These are phyloP conservation scores for Kryphioiulus occultus DNA, from an alignment of 2,888 invertebrate species.

Conservation along the genomic window DNA sequence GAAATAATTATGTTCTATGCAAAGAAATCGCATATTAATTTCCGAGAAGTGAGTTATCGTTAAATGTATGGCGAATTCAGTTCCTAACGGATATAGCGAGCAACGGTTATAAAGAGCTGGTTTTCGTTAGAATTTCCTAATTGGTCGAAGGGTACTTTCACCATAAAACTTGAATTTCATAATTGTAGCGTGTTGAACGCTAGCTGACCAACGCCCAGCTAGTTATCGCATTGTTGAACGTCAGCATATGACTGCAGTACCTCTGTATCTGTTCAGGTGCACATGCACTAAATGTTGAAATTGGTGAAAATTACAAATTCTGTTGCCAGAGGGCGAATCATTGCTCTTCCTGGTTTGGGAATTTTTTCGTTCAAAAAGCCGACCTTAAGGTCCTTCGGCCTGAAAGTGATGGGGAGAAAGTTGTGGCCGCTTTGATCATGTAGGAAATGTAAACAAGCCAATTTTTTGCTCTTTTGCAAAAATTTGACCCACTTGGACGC, in stretches of 20 bases:
- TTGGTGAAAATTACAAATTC: background rate
- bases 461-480: background rate
- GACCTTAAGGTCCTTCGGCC: background rate
- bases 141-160: background rate
- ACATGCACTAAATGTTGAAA: background rate
- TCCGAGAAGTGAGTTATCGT: too few relatives aligned
- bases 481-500: background rate
- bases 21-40: too few relatives aligned
- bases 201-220: background rate
- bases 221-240: background rate
- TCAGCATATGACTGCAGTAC: background rate
- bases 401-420: background rate
- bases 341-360: background rate
- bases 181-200: background rate
- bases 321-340: background rate
- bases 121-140: background rate
- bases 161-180: background rate
- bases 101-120: too few relatives aligned
- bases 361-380: background rate
- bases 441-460: background rate
- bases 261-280: background rate
- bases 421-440: background rate
- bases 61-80: too few relatives aligned
- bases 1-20: too few relatives aligned
- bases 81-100: too few relatives aligned